phyloP scores from a whole-genome alignment of 2,113 vertebrate genomes.

The Vombatus ursinus region DNA sequence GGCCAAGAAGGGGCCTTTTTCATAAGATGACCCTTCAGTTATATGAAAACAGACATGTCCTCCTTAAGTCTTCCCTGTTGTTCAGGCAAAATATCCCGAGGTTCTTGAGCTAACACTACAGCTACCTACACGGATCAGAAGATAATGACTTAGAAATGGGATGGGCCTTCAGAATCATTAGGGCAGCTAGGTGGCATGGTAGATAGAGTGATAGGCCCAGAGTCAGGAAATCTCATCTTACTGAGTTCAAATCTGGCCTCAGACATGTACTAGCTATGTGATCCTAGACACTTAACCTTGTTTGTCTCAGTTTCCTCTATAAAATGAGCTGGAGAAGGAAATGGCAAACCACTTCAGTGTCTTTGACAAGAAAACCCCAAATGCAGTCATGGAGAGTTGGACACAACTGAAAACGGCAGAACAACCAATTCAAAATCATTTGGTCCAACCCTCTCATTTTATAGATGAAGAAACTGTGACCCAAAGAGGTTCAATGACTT shows the following conservation, averaged over 20 bases:
- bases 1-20: background rate
- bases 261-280: background rate
- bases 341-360: background rate
- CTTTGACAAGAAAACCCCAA: background rate
- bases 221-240: background rate
- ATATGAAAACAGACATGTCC: background rate
- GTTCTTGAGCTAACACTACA: background rate
- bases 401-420: background rate
- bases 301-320: background rate
- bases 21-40: background rate
- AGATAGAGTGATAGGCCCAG: no score
- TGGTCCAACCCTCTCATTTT: background rate
- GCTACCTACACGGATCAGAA: background rate
- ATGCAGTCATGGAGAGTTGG: background rate
- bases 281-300: background rate
- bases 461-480: background rate
- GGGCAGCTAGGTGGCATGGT: no score
- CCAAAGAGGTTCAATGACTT: background rate
- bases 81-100: background rate
- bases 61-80: background rate
- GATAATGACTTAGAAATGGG: background rate
- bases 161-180: background rate
- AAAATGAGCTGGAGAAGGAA: background rate
- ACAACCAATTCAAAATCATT: background rate
- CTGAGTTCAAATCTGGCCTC: background rate